Evolutionary conservation across 2,113 vertebrate species (phyloP), one percentile per base, ranked within the genome.

Genomic region (Ptilorrhoa leucosticta): DNA sequence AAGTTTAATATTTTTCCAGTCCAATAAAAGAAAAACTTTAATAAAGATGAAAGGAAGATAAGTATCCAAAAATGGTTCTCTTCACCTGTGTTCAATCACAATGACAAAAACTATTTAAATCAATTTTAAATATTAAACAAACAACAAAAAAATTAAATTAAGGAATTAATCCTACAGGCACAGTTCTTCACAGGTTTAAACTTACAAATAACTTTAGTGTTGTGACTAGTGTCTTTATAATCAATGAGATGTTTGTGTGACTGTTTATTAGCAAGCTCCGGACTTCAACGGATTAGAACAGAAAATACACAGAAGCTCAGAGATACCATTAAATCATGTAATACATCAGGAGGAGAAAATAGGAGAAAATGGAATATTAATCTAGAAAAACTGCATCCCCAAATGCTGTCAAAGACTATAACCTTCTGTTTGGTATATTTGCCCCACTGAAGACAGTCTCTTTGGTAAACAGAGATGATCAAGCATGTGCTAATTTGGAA

Each of bases 21-120:
- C 92, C 70, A 91, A 78, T 69, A 92, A 71, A 88, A 72, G 48
- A 92, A 94, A 93, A 96, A 40, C 60, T 96, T 94, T 88, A 96
- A 95, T 93, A 94, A 93, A 92, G 94, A 91, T 92, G 87, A 94
- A 95, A 96, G 68, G 71, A 86, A 92, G 56, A 83, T 75, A 96
- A 93, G 56, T 48, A 92, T 81, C 47, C 37, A 64, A 84, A 96
- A 92, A 80, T 66, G 51, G 3, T 90, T 89, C 51, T 78, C 85
- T 81, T 94, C 88, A 84, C 83, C 96, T 96, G 88, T 42, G n/a
- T 92, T 96, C 89, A 93, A 96, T 97, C 77, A 96, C 51, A 93
- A 90, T 64, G 69, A 94, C 60, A 93, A 90, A 95, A 93, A 48
- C 33, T 68, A 78, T 60, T 90, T 70, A 86, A 76, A 94, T 87